phyloP scores from a whole-genome alignment of 2,888 invertebrate genomes.

The Leptogaster cylindrica region DNA sequence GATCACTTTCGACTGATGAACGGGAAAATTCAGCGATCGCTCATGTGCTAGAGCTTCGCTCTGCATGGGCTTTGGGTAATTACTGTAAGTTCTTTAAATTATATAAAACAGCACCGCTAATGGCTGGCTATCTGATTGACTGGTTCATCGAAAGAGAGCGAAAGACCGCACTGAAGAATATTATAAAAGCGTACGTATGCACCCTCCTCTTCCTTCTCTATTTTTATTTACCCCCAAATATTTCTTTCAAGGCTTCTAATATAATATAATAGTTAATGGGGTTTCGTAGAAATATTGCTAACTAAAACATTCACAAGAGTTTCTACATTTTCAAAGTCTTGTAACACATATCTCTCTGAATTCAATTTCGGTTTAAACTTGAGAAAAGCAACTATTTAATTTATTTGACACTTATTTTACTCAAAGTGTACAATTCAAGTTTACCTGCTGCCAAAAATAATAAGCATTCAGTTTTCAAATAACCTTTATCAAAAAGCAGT shows the following conservation, averaged over 20 bases:
- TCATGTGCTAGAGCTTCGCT: conserved; percentile 86
- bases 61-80: conserved; percentile 93
- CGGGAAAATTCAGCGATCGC: conserved; percentile 81
- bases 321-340: too few species aligned
- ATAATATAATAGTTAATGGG: too few species aligned
- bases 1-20: conserved; percentile 78
- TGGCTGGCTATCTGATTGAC: conserved; percentile 96
- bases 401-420: too few species aligned
- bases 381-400: too few species aligned
- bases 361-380: too few species aligned
- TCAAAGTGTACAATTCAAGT: too few species aligned
- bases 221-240: conserved; percentile 4
- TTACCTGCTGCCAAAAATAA: too few species aligned
- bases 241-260: conserved; percentile 17
- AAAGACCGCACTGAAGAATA: conserved; percentile 86
- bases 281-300: too few species aligned
- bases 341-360: too few species aligned
- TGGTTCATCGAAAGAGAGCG: conserved; percentile 97
- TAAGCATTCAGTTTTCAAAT: too few species aligned
- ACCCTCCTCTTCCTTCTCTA: conserved; percentile 11
- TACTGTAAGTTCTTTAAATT: conserved; percentile 91
- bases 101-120: conserved; percentile 87
- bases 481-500: too few species aligned
- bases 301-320: too few species aligned
- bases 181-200: conserved; percentile 95